Percentiles rank a stretch among this genome's conserved stretches.
These are phyloP conservation scores for Enteromius paludinosus DNA, from an alignment of 2,797 vertebrate genomes.

Conservation along the genomic window DNA sequence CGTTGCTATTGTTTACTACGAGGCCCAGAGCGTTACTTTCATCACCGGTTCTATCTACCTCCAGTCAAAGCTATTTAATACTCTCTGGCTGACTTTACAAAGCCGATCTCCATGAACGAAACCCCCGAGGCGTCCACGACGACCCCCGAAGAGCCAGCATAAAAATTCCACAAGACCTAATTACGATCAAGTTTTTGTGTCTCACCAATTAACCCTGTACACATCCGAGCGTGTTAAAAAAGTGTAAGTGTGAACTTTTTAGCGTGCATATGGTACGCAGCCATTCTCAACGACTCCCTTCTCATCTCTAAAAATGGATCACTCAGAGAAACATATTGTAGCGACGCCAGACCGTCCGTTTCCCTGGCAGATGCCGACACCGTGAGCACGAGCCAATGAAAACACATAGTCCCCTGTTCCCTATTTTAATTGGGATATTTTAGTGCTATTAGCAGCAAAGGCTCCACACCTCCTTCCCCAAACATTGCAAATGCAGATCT, in stretches of 20 bases:
- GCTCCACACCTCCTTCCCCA: conserved; percentile 49
- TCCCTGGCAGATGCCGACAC: conserved; percentile 57
- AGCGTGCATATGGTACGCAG: conserved; percentile 57
- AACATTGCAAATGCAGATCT: conserved; percentile 48
- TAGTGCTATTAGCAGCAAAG: conserved; percentile 59
- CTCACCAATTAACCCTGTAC: conserved; percentile 54
- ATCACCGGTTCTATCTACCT: neutral
- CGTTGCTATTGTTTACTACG: neutral
- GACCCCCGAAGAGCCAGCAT: conserved; percentile 18
- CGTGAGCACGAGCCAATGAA: conserved; percentile 61
- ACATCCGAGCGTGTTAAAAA: conserved; percentile 35
- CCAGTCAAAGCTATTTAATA: conserved; percentile 3
- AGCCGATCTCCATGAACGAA: conserved; percentile 30
- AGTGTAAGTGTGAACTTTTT: conserved; percentile 46
- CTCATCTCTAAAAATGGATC: conserved; percentile 60
- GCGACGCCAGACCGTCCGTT: conserved; percentile 54
- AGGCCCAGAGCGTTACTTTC: neutral
- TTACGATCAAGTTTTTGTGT: conserved; percentile 44
- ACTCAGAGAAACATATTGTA: conserved; percentile 62
- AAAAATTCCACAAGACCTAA: conserved; percentile 27
- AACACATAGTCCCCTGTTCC: conserved; percentile 64
- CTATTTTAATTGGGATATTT: conserved; percentile 67
- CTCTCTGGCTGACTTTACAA: neutral
- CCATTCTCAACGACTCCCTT: conserved; percentile 49
- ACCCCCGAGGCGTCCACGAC: neutral